Percentiles rank a stretch among this genome's conserved stretches.
These are phyloP conservation scores for Callipepla californica DNA, from an alignment of 2,113 vertebrate species.

Conservation along the genomic window DNA sequence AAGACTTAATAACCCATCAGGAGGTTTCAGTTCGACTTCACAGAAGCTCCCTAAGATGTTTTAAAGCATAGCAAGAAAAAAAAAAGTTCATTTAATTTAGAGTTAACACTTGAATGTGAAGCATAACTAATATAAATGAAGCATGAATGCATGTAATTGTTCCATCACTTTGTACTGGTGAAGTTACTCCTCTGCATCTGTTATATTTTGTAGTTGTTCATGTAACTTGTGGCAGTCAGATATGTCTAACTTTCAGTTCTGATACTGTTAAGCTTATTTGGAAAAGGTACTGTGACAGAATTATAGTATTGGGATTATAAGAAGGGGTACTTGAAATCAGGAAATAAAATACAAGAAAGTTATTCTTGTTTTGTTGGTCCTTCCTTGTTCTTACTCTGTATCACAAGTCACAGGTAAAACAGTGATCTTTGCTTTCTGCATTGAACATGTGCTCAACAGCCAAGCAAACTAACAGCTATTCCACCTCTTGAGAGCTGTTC, in stretches of 20 bases:
- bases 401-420: fast-evolving
- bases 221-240: neutral
- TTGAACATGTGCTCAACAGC: neutral
- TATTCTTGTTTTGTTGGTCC: neutral
- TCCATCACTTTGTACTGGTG: neutral
- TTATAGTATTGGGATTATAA: neutral
- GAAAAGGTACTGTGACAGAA: neutral
- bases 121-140: neutral
- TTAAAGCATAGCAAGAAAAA: neutral
- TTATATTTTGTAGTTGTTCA: neutral
- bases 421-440: neutral
- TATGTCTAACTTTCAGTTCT: neutral
- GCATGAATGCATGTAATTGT: neutral
- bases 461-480: conserved; percentile 8
- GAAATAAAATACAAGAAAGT: neutral
- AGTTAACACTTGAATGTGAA: neutral
- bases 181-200: neutral
- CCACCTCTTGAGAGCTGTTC: neutral
- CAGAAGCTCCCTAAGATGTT: neutral
- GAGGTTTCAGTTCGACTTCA: neutral
- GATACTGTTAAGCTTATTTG: neutral
- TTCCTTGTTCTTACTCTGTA: neutral
- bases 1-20: fast-evolving
- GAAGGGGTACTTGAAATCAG: neutral
- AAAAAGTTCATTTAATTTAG: neutral